These are phyloP conservation scores for Cacoxenus indagator DNA, from an alignment of 2,888 invertebrate species.

Conservation along the genomic window DNA sequence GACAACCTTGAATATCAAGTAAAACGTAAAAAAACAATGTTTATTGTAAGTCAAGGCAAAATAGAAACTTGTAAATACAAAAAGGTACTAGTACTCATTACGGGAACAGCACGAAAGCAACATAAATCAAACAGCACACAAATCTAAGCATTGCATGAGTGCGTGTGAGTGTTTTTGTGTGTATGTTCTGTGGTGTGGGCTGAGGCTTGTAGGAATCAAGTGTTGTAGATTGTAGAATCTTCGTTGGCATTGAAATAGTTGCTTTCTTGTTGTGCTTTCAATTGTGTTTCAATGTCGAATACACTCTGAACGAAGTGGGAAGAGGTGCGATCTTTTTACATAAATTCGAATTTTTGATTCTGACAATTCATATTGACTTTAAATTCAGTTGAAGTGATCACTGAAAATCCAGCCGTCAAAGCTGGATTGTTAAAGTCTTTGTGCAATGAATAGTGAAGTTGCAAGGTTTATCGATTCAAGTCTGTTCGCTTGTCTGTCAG, in stretches of 20 bases:
- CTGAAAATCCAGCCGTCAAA: too few relatives aligned
- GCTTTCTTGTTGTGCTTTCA: background rate
- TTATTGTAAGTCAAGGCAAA: background rate
- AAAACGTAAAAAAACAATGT: background rate
- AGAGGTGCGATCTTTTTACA: too few relatives aligned
- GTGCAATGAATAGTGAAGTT: too few relatives aligned
- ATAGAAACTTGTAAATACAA: background rate
- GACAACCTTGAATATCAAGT: background rate
- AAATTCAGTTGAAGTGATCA: too few relatives aligned
- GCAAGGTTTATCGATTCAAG: too few relatives aligned
- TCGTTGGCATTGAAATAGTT: background rate
- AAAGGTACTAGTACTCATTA: background rate
- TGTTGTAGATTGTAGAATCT: background rate
- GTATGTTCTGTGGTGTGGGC: too few relatives aligned
- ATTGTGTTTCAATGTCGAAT: background rate
- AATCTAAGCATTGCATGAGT: background rate
- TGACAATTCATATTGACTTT: too few relatives aligned
- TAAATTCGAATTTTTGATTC: too few relatives aligned
- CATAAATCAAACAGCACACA: background rate
- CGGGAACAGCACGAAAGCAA: background rate
- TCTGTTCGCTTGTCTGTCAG: too few relatives aligned
- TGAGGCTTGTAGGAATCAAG: background rate
- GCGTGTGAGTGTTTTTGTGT: background rate
- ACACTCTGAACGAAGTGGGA: background rate
- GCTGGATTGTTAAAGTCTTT: too few relatives aligned